phyloP scores from a whole-genome alignment of 2,113 vertebrate species.

The Parus major region DNA sequence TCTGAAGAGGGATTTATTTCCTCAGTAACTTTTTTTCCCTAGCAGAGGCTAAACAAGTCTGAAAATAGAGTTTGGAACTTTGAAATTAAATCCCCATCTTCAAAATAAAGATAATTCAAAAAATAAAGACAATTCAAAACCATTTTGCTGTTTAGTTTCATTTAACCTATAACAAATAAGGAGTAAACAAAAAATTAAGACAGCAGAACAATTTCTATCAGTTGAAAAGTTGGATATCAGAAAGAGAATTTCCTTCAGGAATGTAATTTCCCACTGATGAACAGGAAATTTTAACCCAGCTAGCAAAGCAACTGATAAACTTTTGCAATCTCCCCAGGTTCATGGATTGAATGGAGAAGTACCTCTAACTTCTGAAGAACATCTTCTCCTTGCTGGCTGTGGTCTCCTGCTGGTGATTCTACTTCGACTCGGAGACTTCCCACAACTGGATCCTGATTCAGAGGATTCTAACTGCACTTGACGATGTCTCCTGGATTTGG shows the following conservation, averaged over 20 bases:
- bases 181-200: not conserved
- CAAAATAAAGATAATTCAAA: not conserved
- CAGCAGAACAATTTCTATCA: not conserved
- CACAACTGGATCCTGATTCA: not conserved
- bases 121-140: not conserved
- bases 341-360: not conserved
- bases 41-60: not conserved
- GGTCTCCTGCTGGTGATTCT: not conserved
- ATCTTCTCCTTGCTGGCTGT: conserved; percentile 33
- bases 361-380: conserved; percentile 66
- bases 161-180: not conserved
- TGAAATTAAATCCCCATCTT: not conserved
- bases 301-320: not conserved
- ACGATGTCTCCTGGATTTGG: conserved; percentile 87
- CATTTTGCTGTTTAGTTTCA: not conserved
- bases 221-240: not conserved
- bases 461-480: conserved; percentile 78
- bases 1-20: not conserved
- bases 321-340: not conserved
- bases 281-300: not conserved
- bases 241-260: not conserved
- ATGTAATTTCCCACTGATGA: not conserved
- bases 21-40: not conserved
- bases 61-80: not conserved
- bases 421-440: not conserved